Evolutionary conservation across 2,797 vertebrate genomes (phyloP), one percentile per base, ranked within the genome.

Genomic region (Microctenopoma lineatum): DNA sequence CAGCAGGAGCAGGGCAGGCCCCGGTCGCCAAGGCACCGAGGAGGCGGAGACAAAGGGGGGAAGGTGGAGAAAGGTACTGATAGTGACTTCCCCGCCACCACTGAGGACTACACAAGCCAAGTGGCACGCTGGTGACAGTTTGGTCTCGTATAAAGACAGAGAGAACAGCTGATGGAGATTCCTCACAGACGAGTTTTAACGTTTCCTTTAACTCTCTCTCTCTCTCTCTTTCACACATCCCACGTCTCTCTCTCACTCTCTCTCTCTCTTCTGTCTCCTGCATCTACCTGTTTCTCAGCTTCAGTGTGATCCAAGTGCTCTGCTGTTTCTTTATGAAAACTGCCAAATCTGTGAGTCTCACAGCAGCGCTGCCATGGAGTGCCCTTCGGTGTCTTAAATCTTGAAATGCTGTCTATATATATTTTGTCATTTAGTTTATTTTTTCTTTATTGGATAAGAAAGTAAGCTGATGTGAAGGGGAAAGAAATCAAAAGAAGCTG

Each of bases 61-160:
- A 91, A 64, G 89, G 62, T 63, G 29, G 77, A 71, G 87, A 86
- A 82, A 61, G 89, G 89, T 69, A 83, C 82, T 46, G 83, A 85
- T 10, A 83, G 79, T 52, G 69, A 92, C 55, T 89, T 93, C 61
- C 83, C 81, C 39, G 61, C 94, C 4, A 94, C 97, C 82, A 98
- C 97, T 1, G 97, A 99, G 91, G 97, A 99, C 93, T 99, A 99
- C 84, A 95, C 96, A 1, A 98, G 97, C 87, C 97, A 99, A 79
- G 97, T 99, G 25, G 95, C 95, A 53, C 95, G 94, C 68, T 99
- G 98, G 98, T 99, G 95, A 98, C 75, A 81, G 69, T 34, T 38
- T 9, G 54, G 42, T 66, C 34, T 13, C n/a, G 27, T 7, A 21
- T 12, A 29, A 60, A 75, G 70, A 77, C 70, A 77, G 73, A 41